Evolutionary conservation across 2,797 vertebrate genomes (phyloP).

Genomic region (Alca torda): DNA sequence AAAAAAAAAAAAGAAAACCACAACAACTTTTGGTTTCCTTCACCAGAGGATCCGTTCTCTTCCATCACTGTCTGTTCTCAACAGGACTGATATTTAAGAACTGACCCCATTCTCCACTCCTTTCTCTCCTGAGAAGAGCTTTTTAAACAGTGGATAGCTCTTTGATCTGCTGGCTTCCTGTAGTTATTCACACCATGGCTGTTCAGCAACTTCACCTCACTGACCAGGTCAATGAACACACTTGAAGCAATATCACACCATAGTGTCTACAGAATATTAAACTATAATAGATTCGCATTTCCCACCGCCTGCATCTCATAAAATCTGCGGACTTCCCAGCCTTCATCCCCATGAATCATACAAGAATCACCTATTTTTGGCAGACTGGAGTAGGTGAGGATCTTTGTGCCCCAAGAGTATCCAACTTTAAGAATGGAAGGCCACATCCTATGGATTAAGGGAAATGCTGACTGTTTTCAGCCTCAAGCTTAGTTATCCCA

Average conservation of each 20-base stretch:
- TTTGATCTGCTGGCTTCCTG: constrained; percentile 28
- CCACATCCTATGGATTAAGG: background rate
- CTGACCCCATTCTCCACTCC: background rate
- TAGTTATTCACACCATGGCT: background rate
- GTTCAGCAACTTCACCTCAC: background rate
- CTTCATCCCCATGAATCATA: background rate
- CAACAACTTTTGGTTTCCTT: background rate
- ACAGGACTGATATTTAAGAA: background rate
- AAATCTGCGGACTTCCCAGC: background rate
- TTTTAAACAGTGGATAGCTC: background rate
- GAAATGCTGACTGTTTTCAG: background rate
- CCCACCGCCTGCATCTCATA: background rate
- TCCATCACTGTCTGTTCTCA: constrained; percentile 13
- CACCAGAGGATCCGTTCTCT: background rate
- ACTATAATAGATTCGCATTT: background rate
- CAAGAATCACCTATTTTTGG: background rate
- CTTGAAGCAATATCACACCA: background rate
- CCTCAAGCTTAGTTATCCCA: background rate
- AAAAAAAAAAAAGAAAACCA: too few relatives aligned
- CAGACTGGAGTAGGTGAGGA: background rate
- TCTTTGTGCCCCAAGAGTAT: background rate
- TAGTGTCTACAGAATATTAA: background rate
- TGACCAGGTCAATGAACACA: background rate
- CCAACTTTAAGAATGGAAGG: background rate
- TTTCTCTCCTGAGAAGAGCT: constrained; percentile 3